Evolutionary conservation across 1,140 invertebrate genomes (phyloP).

Genomic region (Drosophila lacteicornis): DNA sequence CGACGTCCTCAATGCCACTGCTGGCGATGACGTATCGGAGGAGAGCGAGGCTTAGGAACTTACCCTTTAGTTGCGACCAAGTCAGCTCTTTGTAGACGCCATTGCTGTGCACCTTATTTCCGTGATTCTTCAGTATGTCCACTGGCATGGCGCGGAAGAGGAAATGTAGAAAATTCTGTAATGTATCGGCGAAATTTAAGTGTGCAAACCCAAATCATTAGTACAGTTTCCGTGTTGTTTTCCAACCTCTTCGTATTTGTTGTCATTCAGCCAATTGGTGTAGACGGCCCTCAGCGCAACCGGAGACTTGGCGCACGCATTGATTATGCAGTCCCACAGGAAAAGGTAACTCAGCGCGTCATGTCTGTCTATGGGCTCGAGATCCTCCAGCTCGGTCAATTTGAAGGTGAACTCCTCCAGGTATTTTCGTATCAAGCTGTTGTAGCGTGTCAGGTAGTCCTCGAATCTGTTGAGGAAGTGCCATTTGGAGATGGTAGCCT

Average conservation of each 20-base stretch:
- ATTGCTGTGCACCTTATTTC: conserved; percentile 70
- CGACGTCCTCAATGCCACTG: conserved; percentile 1
- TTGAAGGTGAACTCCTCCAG: conserved; percentile 81
- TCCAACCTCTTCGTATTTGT: conserved; percentile 75
- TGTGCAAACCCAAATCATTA: conserved; percentile 50
- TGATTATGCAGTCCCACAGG: conserved; percentile 90
- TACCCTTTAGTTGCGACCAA: conserved; percentile 76
- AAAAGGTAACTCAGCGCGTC: conserved; percentile 87
- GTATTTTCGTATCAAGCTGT: conserved; percentile 65
- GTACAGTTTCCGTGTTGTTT: conserved; percentile 26
- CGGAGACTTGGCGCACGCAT: conserved; percentile 88
- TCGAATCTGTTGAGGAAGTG: conserved; percentile 86
- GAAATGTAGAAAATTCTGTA: conserved; percentile 79
- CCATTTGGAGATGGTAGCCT: conserved; percentile 52
- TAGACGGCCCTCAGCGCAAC: conserved; percentile 90
- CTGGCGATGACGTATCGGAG: conserved; percentile 30
- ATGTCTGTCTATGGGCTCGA: conserved; percentile 67
- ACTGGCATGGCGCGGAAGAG: conserved; percentile 81
- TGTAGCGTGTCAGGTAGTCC: conserved; percentile 84
- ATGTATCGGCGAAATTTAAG: conserved; percentile 47
- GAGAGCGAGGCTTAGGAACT: conserved; percentile 42
- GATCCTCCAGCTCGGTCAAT: conserved; percentile 69
- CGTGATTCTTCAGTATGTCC: conserved; percentile 82
- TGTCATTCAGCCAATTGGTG: conserved; percentile 88
- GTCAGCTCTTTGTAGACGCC: conserved; percentile 70